These are phyloP conservation scores for Drosophila takahashii DNA, from an alignment of 1,140 invertebrate genomes.

Conservation along the genomic window DNA sequence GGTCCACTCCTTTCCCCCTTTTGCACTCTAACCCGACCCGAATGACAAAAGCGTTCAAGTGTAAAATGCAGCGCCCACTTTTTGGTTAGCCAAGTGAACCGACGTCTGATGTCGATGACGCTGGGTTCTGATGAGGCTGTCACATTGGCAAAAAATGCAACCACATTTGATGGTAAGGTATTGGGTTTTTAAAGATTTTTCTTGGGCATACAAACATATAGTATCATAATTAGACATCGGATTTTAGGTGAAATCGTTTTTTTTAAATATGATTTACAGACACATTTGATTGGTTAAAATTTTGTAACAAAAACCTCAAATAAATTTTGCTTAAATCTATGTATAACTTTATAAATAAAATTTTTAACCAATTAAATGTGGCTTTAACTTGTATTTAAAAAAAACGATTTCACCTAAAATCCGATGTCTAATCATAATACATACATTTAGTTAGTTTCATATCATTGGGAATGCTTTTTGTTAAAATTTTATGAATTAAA, in stretches of 20 bases:
- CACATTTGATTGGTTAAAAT: too few relatives aligned
- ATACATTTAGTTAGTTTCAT: not conserved
- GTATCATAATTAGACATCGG: too few relatives aligned
- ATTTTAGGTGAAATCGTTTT: too few relatives aligned
- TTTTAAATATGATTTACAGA: too few relatives aligned
- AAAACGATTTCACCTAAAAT: too few relatives aligned
- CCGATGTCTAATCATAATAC: too few relatives aligned
- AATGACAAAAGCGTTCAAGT: constrained; percentile 55
- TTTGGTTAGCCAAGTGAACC: constrained; percentile 37
- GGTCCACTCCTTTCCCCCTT: not conserved
- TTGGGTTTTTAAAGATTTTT: not conserved
- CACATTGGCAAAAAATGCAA: not conserved
- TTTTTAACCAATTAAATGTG: too few relatives aligned
- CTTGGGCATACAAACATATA: not conserved
- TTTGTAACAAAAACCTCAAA: too few relatives aligned
- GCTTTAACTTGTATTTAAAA: too few relatives aligned
- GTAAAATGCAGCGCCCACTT: constrained; percentile 61
- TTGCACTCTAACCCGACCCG: constrained; percentile 17
- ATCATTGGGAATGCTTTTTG: not conserved
- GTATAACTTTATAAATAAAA: too few relatives aligned
- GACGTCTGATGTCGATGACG: constrained; percentile 28
- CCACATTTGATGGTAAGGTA: not conserved
- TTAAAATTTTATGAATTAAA: not conserved
- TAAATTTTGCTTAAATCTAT: too few relatives aligned
- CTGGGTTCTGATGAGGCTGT: constrained; percentile 16